These are phyloP conservation scores for Dasypolia templi DNA, from an alignment of 2,888 invertebrate species.

Conservation along the genomic window DNA sequence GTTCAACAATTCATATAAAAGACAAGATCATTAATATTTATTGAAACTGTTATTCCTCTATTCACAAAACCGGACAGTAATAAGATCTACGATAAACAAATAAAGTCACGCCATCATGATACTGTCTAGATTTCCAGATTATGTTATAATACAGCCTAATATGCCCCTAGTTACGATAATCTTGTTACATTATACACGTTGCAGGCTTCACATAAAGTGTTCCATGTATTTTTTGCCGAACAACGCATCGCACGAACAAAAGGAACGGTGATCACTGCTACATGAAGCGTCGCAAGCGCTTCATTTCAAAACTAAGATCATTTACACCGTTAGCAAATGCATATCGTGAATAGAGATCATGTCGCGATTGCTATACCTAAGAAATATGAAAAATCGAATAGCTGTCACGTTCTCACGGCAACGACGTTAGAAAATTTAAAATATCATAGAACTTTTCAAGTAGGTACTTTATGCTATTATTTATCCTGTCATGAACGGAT, in stretches of 20 bases:
- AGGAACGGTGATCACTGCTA: slow-evolving; percentile 35
- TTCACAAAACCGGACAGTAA: not conserved
- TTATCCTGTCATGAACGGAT: slow-evolving; percentile 41
- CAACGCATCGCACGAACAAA: slow-evolving; percentile 36
- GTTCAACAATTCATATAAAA: slow-evolving; percentile 5
- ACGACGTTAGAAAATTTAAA: slow-evolving; percentile 49
- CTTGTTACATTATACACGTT: slow-evolving; percentile 37
- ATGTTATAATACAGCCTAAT: slow-evolving; percentile 25
- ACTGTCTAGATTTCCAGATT: slow-evolving; percentile 19
- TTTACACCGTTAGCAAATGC: slow-evolving; percentile 56
- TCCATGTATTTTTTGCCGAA: slow-evolving; percentile 33
- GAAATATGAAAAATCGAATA: slow-evolving; percentile 50
- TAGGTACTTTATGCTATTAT: slow-evolving; percentile 33
- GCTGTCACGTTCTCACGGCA: slow-evolving; percentile 46
- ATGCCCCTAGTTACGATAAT: slow-evolving; percentile 29
- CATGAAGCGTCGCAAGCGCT: slow-evolving; percentile 33
- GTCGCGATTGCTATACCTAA: slow-evolving; percentile 47
- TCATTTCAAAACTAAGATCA: slow-evolving; percentile 37
- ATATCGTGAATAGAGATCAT: slow-evolving; percentile 52
- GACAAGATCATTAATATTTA: slow-evolving; percentile 11
- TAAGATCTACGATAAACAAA: slow-evolving; percentile 29
- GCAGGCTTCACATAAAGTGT: slow-evolving; percentile 18
- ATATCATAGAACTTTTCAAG: slow-evolving; percentile 2
- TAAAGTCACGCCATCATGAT: not conserved
- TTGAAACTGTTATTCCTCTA: not conserved